A percentile compares a stretch with the other conserved stretches of the same genome.
phyloP scores from a whole-genome alignment of 1,140 invertebrate genomes.

The Danaus plexippus region DNA sequence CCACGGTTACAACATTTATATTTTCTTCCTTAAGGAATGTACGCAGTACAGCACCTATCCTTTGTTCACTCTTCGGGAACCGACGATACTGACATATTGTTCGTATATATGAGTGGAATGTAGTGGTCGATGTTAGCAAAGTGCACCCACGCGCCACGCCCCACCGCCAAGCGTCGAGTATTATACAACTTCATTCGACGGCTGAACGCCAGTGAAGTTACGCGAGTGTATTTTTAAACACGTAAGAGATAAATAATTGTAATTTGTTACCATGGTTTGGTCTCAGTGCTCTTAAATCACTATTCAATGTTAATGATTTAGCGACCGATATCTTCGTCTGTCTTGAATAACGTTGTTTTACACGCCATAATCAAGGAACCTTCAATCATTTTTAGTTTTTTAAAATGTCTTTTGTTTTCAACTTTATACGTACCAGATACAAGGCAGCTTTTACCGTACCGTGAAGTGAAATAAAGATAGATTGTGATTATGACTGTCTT shows the following conservation, averaged over 20 bases:
- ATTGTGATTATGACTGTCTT: no score
- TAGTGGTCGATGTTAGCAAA: conserved; percentile 13
- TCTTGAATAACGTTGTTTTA: no score
- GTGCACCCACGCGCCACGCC: conserved; percentile 36
- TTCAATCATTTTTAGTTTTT: no score
- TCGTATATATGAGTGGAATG: conserved; percentile 17
- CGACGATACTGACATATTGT: conserved; percentile 11
- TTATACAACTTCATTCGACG: conserved; percentile 26
- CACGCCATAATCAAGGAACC: no score
- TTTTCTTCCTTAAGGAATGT: conserved; percentile 21
- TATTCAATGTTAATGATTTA: no score
- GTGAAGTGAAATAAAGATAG: conserved; percentile 4
- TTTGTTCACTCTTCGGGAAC: conserved; percentile 34
- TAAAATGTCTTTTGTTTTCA: neutral
- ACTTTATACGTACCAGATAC: conserved; percentile 4
- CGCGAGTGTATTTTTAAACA: conserved; percentile 4
- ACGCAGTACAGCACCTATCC: conserved; percentile 17
- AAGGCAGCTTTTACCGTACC: neutral
- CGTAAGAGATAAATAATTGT: no score
- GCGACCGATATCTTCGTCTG: no score
- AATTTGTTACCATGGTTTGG: no score
- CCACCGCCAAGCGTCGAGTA: conserved; percentile 24
- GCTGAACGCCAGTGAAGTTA: conserved; percentile 9
- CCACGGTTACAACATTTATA: conserved; percentile 12
- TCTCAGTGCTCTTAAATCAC: no score